phyloP scores from a whole-genome alignment of 2,113 vertebrate genomes.

The Thinocorus orbignyianus region DNA sequence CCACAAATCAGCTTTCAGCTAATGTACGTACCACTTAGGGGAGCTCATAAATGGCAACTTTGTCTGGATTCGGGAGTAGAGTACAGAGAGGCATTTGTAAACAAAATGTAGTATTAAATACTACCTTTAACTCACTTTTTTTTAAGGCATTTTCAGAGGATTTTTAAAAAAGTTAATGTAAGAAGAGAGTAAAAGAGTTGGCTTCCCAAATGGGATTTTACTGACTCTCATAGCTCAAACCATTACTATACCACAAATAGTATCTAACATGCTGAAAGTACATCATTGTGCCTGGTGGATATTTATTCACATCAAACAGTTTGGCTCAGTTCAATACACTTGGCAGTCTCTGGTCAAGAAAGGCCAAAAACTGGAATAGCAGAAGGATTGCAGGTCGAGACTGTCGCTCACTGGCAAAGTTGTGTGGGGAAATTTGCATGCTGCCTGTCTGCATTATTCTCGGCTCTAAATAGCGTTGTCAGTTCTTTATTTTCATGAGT shows the following conservation, averaged over 20 bases:
- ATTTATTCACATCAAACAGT: slow-evolving; percentile 4
- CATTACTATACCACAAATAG: slow-evolving; percentile 23
- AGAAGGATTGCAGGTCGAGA: slow-evolving; percentile 29
- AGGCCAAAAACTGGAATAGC: background rate
- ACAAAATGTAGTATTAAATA: background rate
- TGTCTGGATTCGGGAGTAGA: background rate
- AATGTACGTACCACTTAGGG: background rate
- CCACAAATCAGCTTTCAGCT: slow-evolving; percentile 44
- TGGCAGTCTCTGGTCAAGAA: slow-evolving; percentile 24
- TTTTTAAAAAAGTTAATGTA: background rate
- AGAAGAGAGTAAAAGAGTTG: background rate
- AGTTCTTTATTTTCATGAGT: slow-evolving; percentile 28
- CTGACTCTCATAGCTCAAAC: background rate
- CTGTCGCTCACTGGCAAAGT: background rate
- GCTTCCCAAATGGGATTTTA: slow-evolving; percentile 24
- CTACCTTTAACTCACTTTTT: slow-evolving; percentile 2
- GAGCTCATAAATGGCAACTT: background rate
- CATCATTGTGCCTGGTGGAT: background rate
- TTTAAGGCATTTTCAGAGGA: background rate
- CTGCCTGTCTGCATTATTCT: background rate
- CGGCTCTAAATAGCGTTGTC: background rate
- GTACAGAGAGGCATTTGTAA: background rate
- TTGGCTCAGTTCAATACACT: background rate
- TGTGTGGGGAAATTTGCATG: background rate
- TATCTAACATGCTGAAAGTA: background rate